Percentiles rank a stretch among this genome's conserved stretches.
Conservation (phyloP, 2,113 vertebrate genomes). For the Colaptes auratus region DNA sequence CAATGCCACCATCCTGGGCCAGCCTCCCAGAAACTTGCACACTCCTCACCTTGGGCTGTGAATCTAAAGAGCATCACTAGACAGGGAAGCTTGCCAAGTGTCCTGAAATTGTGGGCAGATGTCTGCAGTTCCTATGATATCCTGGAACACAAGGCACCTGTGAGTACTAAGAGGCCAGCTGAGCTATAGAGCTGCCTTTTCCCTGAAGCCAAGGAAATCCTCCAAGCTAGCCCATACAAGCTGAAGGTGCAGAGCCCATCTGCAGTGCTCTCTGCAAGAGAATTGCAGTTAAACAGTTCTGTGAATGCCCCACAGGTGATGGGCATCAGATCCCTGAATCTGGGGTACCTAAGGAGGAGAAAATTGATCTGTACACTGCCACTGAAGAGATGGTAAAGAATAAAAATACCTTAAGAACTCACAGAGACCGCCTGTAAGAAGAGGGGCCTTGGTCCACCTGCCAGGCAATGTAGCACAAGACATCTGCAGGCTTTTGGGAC, state of each 20-base stretch:
- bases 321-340: background rate
- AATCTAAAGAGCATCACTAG: background rate
- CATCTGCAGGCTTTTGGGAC: background rate
- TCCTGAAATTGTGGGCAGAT: background rate
- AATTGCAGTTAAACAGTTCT: fast-evolving
- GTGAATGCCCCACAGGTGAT: background rate
- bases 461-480: background rate
- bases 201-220: background rate
- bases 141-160: background rate
- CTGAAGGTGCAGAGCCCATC: background rate
- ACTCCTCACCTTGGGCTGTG: background rate
- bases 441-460: background rate
- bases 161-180: background rate
- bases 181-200: background rate
- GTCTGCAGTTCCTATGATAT: fast-evolving
- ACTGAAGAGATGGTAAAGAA: background rate
- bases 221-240: fast-evolving
- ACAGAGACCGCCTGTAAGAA: background rate
- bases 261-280: background rate
- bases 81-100: background rate
- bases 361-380: fast-evolving
- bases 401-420: fast-evolving
- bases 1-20: background rate
- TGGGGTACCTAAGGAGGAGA: background rate
- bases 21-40: background rate